These are phyloP conservation scores for Hirtodrosophila duncani DNA, from an alignment of 2,888 invertebrate genomes.

Conservation along the genomic window DNA sequence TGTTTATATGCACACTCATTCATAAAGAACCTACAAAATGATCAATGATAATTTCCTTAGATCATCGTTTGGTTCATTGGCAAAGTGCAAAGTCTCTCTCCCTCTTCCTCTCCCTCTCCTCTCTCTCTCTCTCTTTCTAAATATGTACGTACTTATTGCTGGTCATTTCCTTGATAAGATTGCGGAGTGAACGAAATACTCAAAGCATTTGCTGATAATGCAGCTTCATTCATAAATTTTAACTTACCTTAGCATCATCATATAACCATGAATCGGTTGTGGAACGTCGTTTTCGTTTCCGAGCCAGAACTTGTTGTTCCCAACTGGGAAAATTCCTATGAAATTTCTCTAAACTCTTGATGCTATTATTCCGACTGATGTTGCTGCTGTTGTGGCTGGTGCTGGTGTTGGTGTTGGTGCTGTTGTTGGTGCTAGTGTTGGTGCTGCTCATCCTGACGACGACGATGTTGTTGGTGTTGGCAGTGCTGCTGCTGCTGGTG, in stretches of 20 bases:
- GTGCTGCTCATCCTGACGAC: constrained; percentile 36
- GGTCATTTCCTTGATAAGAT: constrained; percentile 50
- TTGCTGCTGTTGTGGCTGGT: constrained; percentile 14
- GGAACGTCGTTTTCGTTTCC: constrained; percentile 36
- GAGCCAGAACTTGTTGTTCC: neutral
- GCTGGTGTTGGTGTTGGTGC: constrained; percentile 34
- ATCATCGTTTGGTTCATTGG: constrained; percentile 42
- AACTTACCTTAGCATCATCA: constrained; percentile 33
- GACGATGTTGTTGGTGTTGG: constrained; percentile 19
- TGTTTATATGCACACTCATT: too few relatives aligned
- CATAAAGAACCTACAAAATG: constrained; percentile 14
- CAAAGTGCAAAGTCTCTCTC: constrained; percentile 14
- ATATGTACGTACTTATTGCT: too few relatives aligned
- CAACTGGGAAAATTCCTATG: too few relatives aligned
- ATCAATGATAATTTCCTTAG: constrained; percentile 28
- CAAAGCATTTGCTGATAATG: constrained; percentile 17
- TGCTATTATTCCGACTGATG: neutral
- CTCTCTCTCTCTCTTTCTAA: constrained; percentile 1
- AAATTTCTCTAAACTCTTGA: too few relatives aligned
- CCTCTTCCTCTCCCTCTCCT: too few relatives aligned
- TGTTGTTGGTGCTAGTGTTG: constrained; percentile 34
- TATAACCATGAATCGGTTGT: constrained; percentile 33
- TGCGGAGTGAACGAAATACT: constrained; percentile 25
- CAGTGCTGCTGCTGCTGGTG: constrained; percentile 6
- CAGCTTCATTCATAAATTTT: constrained; percentile 32